Evolutionary conservation across 2,888 invertebrate species (phyloP).

Genomic region (Drosophila ustulata): DNA sequence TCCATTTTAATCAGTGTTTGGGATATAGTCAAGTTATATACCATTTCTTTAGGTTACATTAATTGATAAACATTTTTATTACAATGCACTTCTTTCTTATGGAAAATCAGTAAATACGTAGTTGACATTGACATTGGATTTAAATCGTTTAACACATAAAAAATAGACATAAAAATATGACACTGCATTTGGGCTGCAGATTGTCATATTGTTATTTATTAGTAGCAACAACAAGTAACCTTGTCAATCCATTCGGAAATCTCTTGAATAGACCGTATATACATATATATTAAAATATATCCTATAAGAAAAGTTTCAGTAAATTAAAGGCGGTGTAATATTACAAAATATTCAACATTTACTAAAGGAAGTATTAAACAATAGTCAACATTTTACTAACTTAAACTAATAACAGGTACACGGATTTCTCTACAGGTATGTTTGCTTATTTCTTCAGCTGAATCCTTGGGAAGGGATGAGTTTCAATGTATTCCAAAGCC

Average conservation of each 20-base stretch:
- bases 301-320: not conserved
- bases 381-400: slow-evolving; percentile 48
- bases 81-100: slow-evolving; percentile 13
- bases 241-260: not conserved
- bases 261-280: not conserved
- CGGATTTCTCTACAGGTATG: not conserved
- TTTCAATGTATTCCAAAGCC: slow-evolving; percentile 76
- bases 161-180: not conserved
- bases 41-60: not conserved
- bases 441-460: slow-evolving; percentile 57
- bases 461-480: slow-evolving; percentile 76
- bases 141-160: not conserved
- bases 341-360: slow-evolving; percentile 3
- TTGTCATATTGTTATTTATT: not conserved
- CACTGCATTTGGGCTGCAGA: not conserved
- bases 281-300: not conserved
- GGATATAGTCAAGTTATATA: not conserved
- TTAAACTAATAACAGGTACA: slow-evolving; percentile 36
- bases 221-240: not conserved
- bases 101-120: not conserved
- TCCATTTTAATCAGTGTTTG: not conserved
- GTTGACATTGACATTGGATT: slow-evolving; percentile 6
- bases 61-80: not conserved
- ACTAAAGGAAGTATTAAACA: slow-evolving; percentile 8
- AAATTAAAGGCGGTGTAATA: not conserved